Evolutionary conservation across 2,888 invertebrate genomes (phyloP).

Genomic region (Dermolepida albohirtum): DNA sequence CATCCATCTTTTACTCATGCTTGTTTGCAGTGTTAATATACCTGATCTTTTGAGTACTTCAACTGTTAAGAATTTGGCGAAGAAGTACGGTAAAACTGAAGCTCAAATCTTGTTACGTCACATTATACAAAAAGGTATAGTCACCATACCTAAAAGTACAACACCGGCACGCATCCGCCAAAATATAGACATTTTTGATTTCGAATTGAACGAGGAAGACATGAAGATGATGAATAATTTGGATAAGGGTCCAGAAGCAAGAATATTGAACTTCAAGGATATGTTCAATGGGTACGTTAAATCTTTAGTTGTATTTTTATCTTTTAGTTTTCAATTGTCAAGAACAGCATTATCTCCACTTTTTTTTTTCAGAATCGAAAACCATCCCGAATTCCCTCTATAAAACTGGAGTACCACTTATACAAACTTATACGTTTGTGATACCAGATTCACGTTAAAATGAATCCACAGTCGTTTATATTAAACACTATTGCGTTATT

Average conservation of each 20-base stretch:
- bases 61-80: constrained; percentile 63
- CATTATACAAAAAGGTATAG: constrained; percentile 77
- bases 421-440: neutral
- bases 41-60: constrained; percentile 77
- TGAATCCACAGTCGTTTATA: too few relatives aligned
- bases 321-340: too few relatives aligned
- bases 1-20: neutral
- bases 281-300: constrained; percentile 72
- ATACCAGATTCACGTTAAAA: neutral
- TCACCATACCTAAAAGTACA: constrained; percentile 87
- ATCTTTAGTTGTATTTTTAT: too few relatives aligned
- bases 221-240: constrained; percentile 71
- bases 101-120: constrained; percentile 82
- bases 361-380: constrained; percentile 63
- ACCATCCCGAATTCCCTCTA: constrained; percentile 81
- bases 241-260: constrained; percentile 74
- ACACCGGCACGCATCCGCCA: constrained; percentile 77
- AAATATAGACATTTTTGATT: constrained; percentile 83
- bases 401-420: constrained; percentile 53
- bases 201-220: constrained; percentile 73
- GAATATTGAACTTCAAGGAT: constrained; percentile 78
- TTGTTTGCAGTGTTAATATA: constrained; percentile 68
- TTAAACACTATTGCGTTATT: too few relatives aligned
- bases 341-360: too few relatives aligned
- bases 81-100: constrained; percentile 74